Evolutionary conservation across 2,888 invertebrate species (phyloP).

Genomic region (Leucania comma): DNA sequence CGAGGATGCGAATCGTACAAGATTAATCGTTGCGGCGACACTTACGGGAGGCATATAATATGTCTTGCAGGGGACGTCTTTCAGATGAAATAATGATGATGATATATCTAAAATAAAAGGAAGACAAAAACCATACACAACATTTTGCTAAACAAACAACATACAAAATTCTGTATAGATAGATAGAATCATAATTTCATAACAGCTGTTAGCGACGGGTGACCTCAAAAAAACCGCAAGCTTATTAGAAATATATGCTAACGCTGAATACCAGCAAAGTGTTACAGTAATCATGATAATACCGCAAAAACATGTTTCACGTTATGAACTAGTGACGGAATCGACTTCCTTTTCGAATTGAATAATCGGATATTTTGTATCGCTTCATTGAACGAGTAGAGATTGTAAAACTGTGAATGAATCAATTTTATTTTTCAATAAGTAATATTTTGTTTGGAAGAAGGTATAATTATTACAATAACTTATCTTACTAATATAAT

Average conservation of each 20-base stretch:
- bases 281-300: conserved; percentile 67
- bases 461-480: too few relatives aligned
- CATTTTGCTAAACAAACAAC: conserved; percentile 30
- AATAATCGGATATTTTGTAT: conserved; percentile 35
- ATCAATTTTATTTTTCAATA: background rate
- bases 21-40: too few relatives aligned
- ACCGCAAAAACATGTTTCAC: conserved; percentile 61
- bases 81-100: too few relatives aligned
- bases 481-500: too few relatives aligned
- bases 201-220: conserved; percentile 48
- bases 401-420: background rate
- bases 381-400: conserved; percentile 14
- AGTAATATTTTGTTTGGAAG: too few relatives aligned
- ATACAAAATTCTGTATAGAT: conserved; percentile 15
- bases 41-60: too few relatives aligned
- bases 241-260: conserved; percentile 64
- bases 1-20: too few relatives aligned
- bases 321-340: conserved; percentile 53
- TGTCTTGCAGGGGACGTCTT: too few relatives aligned
- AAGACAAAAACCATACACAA: conserved; percentile 3
- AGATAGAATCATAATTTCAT: conserved; percentile 51
- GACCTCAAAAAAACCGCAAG: conserved; percentile 65
- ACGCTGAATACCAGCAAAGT: conserved; percentile 46
- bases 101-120: background rate
- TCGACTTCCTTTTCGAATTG: conserved; percentile 29